Evolutionary conservation across 2,797 vertebrate species (phyloP).

Genomic region (Parotocinclus haroldoi): DNA sequence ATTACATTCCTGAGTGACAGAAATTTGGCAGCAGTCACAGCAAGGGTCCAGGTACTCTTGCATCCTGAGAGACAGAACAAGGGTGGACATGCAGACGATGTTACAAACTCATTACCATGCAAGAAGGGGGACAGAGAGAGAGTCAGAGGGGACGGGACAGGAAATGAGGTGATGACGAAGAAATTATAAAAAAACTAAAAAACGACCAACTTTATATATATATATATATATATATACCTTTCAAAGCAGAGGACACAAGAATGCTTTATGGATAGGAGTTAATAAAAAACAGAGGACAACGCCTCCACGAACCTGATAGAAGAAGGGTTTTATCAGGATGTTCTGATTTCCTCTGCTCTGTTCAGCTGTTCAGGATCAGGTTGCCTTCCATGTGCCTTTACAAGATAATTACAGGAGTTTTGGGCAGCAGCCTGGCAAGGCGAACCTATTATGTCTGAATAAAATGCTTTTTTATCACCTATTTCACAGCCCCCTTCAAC

Average conservation of each 20-base stretch:
- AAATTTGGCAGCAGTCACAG: conserved; percentile 81
- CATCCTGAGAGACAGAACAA: conserved; percentile 22
- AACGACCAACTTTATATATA: too few relatives aligned
- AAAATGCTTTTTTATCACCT: conserved; percentile 39
- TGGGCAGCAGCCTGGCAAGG: conserved; percentile 60
- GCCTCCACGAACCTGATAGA: conserved; percentile 5
- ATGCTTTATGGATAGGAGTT: conserved; percentile 1
- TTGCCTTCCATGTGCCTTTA: conserved; percentile 72
- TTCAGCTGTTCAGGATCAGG: conserved; percentile 64
- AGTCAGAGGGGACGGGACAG: not conserved
- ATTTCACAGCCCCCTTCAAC: conserved; percentile 28
- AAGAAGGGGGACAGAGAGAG: not conserved
- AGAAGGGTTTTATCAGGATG: conserved; percentile 47
- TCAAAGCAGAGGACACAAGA: not conserved
- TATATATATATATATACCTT: too few relatives aligned
- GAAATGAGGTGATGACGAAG: not conserved
- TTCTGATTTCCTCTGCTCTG: conserved; percentile 51
- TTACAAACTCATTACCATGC: conserved; percentile 28
- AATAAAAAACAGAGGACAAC: not conserved
- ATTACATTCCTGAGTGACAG: conserved; percentile 95
- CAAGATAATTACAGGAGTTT: conserved; percentile 73
- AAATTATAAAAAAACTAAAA: too few relatives aligned
- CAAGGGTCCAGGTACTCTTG: conserved; percentile 60
- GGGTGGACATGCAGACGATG: not conserved
- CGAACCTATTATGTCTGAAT: conserved; percentile 51